These are phyloP conservation scores for Eristalinus aeneus DNA, from an alignment of 2,888 invertebrate genomes.

Conservation along the genomic window DNA sequence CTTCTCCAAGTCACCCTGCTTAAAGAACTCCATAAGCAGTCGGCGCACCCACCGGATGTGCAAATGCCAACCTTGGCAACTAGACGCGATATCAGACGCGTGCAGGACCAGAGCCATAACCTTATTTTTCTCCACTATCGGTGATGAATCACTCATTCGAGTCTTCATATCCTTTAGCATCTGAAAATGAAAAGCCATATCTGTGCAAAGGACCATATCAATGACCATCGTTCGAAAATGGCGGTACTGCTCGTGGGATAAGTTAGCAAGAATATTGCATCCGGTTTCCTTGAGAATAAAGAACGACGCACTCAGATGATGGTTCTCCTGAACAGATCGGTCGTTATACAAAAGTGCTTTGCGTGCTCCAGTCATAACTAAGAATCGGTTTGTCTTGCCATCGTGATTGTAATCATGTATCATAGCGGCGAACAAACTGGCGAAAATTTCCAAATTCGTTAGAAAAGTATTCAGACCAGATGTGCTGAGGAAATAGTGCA, in stretches of 20 bases:
- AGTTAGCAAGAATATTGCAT: slow-evolving; percentile 92
- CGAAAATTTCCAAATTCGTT: slow-evolving; percentile 95
- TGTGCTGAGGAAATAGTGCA: slow-evolving; percentile 94
- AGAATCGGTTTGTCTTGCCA: slow-evolving; percentile 98
- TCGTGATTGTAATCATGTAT: slow-evolving; percentile 98
- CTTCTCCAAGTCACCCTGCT: slow-evolving; percentile 94
- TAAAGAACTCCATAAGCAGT: slow-evolving; percentile 94
- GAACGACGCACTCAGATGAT: slow-evolving; percentile 80
- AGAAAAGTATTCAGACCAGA: slow-evolving; percentile 96
- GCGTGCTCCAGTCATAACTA: slow-evolving; percentile 96
- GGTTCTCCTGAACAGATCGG: slow-evolving; percentile 82
- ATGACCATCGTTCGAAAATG: slow-evolving; percentile 95
- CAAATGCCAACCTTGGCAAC: slow-evolving; percentile 90
- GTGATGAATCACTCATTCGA: slow-evolving; percentile 90
- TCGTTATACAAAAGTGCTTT: slow-evolving; percentile 96
- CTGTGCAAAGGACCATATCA: slow-evolving; percentile 98
- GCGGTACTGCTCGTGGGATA: slow-evolving; percentile 94
- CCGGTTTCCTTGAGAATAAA: slow-evolving; percentile 94
- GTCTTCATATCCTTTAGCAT: slow-evolving; percentile 97
- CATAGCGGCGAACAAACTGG: slow-evolving; percentile 93
- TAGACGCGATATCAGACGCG: slow-evolving; percentile 97
- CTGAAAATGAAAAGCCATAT: slow-evolving; percentile 98
- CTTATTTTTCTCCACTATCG: slow-evolving; percentile 94
- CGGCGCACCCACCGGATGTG: slow-evolving; percentile 83
- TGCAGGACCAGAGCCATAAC: slow-evolving; percentile 94